Conservation (phyloP, 2,113 vertebrate genomes). For the Coreoperca whiteheadi region DNA sequence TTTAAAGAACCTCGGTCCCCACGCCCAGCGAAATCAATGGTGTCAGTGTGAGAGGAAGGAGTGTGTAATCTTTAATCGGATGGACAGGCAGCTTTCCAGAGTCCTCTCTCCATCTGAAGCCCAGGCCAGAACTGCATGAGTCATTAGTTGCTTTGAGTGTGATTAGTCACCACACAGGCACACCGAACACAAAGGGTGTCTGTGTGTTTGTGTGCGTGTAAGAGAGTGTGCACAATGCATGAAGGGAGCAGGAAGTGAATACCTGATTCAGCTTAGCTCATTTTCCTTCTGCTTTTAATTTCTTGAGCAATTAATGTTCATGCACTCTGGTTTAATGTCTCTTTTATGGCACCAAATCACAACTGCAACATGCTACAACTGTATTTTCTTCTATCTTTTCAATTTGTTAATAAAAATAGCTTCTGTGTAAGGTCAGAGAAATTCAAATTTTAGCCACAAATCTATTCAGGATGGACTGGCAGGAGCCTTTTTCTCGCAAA, state of each 20-base stretch:
- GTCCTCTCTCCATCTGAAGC: constrained; percentile 50
- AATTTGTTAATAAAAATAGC: constrained; percentile 25
- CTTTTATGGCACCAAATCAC: constrained; percentile 23
- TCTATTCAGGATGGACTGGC: not conserved
- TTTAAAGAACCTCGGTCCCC: constrained; percentile 54
- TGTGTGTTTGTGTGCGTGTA: constrained; percentile 33
- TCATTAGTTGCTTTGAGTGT: constrained; percentile 72
- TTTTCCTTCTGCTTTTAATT: constrained; percentile 38
- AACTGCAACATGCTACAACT: not conserved
- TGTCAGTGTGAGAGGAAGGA: constrained; percentile 57
- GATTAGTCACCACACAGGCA: constrained; percentile 68
- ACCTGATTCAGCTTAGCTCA: constrained; percentile 48
- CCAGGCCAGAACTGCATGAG: constrained; percentile 64
- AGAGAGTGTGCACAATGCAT: not conserved
- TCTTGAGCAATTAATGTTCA: constrained; percentile 30
- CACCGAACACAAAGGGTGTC: constrained; percentile 37
- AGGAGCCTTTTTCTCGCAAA: constrained; percentile 6
- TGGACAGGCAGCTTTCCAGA: constrained; percentile 60
- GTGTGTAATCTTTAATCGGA: constrained; percentile 56
- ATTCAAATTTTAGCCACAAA: not conserved
- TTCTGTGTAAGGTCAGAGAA: not conserved
- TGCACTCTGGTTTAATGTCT: constrained; percentile 20
- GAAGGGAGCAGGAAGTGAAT: constrained; percentile 28
- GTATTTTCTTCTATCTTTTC: not conserved
- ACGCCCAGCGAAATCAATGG: constrained; percentile 60